A percentile compares a stretch with the other conserved stretches of the same genome.
Evolutionary conservation across 2,113 vertebrate species (phyloP).

Genomic region (Anser cygnoides): DNA sequence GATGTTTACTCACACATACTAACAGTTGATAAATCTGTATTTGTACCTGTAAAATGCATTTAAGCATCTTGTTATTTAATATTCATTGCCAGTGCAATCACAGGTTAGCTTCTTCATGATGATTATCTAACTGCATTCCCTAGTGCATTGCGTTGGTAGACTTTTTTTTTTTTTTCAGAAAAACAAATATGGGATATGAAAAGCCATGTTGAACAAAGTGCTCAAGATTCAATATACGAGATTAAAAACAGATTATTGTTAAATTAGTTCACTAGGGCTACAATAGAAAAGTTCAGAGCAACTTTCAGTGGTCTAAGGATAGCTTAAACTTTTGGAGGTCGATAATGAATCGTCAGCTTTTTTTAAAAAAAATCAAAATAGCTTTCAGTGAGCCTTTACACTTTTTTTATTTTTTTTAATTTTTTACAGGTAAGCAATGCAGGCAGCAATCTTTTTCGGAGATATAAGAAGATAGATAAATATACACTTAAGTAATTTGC

Average conservation of each 20-base stretch:
- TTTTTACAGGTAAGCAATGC: neutral
- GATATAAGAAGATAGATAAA: neutral
- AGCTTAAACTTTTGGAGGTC: neutral
- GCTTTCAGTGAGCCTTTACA: neutral
- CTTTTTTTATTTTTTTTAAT: neutral
- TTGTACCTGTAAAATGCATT: neutral
- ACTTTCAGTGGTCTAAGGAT: neutral
- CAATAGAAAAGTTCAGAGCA: neutral
- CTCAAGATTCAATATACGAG: neutral
- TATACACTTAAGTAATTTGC: neutral
- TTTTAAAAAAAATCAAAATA: neutral
- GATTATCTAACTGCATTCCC: neutral
- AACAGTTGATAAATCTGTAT: neutral
- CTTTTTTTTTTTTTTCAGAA: neutral
- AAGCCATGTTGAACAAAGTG: neutral
- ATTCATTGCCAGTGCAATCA: neutral
- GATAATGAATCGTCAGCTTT: neutral
- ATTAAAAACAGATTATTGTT: neutral
- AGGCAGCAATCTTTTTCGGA: neutral
- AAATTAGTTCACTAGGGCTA: neutral
- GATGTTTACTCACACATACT: neutral
- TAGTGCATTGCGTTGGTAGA: accelerated
- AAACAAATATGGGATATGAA: neutral
- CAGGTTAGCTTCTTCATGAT: neutral
- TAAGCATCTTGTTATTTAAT: neutral